phyloP scores from a whole-genome alignment of 2,797 vertebrate species.

The Cirrhinus mrigala region DNA sequence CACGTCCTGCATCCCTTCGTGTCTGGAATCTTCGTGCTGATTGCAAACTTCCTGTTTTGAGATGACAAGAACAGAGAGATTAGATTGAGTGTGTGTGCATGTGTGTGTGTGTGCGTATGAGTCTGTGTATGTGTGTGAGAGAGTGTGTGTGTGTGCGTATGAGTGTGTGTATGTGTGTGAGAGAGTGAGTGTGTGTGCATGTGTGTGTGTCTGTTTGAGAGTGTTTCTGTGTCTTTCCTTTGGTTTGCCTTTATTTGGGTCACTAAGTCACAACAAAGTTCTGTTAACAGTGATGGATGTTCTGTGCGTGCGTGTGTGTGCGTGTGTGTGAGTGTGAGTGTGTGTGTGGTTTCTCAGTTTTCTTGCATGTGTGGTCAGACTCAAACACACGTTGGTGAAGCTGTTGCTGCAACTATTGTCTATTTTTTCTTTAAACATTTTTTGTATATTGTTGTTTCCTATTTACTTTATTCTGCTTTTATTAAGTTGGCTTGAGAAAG shows the following conservation, averaged over 20 bases:
- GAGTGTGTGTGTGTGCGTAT: background rate
- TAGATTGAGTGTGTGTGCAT: background rate
- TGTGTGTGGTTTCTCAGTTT: background rate
- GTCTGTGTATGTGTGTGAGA: background rate
- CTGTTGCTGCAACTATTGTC: background rate
- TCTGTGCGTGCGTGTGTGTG: background rate
- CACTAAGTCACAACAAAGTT: constrained; percentile 36
- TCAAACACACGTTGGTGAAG: background rate
- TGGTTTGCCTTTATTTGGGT: constrained; percentile 38
- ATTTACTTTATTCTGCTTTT: too few relatives aligned
- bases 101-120: background rate
- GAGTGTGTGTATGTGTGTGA: constrained; percentile 3
- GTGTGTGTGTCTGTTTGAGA: too few relatives aligned
- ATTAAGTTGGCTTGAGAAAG: too few relatives aligned
- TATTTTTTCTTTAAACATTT: too few relatives aligned
- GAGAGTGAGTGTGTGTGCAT: background rate
- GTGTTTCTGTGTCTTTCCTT: background rate
- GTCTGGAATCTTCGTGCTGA: constrained; percentile 89
- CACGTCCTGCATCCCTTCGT: constrained; percentile 91
- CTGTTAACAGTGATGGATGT: background rate
- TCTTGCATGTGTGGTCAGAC: background rate
- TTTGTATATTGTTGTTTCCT: too few relatives aligned
- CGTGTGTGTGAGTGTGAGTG: too few relatives aligned
- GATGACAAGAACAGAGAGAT: background rate
- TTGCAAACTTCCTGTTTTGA: constrained; percentile 80